Conservation (phyloP, 2,797 vertebrate genomes). For the Tokudaia muenninki region DNA sequence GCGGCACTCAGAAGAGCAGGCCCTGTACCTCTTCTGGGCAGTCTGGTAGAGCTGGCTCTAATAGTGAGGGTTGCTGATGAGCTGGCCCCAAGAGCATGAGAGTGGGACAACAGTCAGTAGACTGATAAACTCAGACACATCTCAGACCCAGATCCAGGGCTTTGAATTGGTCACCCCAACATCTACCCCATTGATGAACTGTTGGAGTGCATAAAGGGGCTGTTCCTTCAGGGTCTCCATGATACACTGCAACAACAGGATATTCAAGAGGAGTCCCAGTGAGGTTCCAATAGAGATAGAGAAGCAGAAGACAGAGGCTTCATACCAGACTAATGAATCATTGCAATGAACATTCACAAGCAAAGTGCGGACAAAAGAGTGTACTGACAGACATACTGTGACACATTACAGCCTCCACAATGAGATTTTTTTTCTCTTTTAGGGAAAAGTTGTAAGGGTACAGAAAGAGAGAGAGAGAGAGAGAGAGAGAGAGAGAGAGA, state of each 20-base stretch:
- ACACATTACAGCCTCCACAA: neutral
- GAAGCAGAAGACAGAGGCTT: neutral
- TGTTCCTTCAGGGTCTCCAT: neutral
- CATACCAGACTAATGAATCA: neutral
- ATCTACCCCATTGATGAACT: neutral
- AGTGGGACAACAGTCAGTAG: too few relatives aligned
- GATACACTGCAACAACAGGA: neutral
- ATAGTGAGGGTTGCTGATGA: too few relatives aligned
- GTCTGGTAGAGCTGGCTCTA: too few relatives aligned
- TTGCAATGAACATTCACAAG: neutral
- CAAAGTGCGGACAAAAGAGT: neutral
- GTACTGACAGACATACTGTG: neutral
- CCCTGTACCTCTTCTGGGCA: too few relatives aligned
- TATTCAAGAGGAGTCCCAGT: neutral
- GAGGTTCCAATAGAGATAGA: neutral
- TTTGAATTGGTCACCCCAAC: neutral
- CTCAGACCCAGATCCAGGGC: too few relatives aligned
- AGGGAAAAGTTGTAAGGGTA: neutral
- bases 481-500: too few relatives aligned
- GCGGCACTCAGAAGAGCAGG: too few relatives aligned
- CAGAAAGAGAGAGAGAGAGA: fast-evolving
- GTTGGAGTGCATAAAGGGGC: neutral
- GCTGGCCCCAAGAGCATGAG: too few relatives aligned
- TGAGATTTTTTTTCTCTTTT: neutral
- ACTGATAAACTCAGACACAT: too few relatives aligned